phyloP scores from a whole-genome alignment of 1,140 invertebrate genomes.

The Drosophila mojavensis region DNA sequence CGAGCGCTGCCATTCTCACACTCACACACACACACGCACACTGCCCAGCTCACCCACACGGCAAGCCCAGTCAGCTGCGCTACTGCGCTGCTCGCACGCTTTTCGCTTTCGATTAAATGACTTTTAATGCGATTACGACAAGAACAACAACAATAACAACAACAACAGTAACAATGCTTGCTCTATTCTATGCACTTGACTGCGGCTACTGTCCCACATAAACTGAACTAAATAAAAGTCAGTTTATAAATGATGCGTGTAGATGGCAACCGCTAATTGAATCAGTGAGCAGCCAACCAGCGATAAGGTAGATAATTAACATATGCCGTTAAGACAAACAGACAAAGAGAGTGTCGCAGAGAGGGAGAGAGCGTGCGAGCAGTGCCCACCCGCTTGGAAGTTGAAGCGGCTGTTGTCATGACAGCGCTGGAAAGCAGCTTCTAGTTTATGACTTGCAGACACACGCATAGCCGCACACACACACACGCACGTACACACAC shows the following conservation, averaged over 20 bases:
- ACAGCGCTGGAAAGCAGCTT: constrained; percentile 29
- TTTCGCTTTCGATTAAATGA: constrained; percentile 79
- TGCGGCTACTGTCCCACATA: constrained; percentile 62
- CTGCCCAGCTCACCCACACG: neutral
- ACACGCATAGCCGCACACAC: neutral
- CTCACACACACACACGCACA: constrained; percentile 24
- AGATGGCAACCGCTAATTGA: constrained; percentile 72
- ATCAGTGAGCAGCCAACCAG: constrained; percentile 58
- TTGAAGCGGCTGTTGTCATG: constrained; percentile 37
- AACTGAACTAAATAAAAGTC: constrained; percentile 26
- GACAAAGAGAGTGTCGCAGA: neutral
- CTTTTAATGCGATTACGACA: constrained; percentile 79
- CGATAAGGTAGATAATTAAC: constrained; percentile 72
- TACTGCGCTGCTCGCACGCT: constrained; percentile 22
- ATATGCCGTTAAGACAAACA: constrained; percentile 41
- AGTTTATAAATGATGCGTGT: constrained; percentile 53
- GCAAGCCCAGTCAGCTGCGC: neutral
- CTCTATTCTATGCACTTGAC: constrained; percentile 69
- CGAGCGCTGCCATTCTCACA: neutral
- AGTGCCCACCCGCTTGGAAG: constrained; percentile 25
- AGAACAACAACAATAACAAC: constrained; percentile 37
- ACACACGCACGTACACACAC: neutral
- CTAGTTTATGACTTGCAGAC: constrained; percentile 45
- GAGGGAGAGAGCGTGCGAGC: constrained; percentile 2
- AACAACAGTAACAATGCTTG: constrained; percentile 25